Evolutionary conservation across 30 jellyfish, hydroid and myxozoan species (phyloP), one percentile per base, ranked within the genome.

Genomic region (Catostylus mosaicus): DNA sequence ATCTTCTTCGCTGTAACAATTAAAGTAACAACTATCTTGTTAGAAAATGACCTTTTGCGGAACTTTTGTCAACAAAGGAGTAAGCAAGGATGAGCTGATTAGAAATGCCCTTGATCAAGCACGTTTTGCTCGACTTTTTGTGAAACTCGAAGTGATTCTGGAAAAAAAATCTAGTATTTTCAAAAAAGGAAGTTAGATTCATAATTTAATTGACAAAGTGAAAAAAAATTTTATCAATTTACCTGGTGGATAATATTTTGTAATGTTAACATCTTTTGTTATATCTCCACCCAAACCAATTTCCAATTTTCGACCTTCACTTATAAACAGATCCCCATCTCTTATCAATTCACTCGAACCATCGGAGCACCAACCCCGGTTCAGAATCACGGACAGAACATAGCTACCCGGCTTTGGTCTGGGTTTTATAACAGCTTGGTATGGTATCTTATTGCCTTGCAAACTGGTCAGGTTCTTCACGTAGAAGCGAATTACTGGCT

Each of bases 301-400:
- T 43, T 57, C 57, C 34, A 76, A 9, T 46, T 37, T 59, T 24
- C 38, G 78, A 7, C 76, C 78, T 59, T 76, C 69, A 31, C 45
- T 62, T 34, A 47, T 24, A 30, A 76, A 33, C 29, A 47, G 57
- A 35, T 76, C 88, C 20, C 78, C 78, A 10, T 76, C 65, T 76
- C 78, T 70, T 12, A 76, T 32, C 67, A 60, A 76, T 59, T 76
- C 69, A 31, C 36, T 74, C 52, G 88, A 76, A 18, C 72, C 88
- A 30, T 76, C 78, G 4, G 88, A 60, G 45, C 88, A 76, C 88
- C 88, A 76, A 30, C 78, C 88, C 35, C 63, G 88, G 34, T 76
- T 59, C 76, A 76, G 10, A n/a, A 59, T 51, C 9, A 62, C 88
- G 20, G 59, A 50, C 30, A 76, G 32, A 3, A n/a, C 26, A 43